These are phyloP conservation scores for Apoderus coryli DNA, from an alignment of 2,888 invertebrate species.

Conservation along the genomic window DNA sequence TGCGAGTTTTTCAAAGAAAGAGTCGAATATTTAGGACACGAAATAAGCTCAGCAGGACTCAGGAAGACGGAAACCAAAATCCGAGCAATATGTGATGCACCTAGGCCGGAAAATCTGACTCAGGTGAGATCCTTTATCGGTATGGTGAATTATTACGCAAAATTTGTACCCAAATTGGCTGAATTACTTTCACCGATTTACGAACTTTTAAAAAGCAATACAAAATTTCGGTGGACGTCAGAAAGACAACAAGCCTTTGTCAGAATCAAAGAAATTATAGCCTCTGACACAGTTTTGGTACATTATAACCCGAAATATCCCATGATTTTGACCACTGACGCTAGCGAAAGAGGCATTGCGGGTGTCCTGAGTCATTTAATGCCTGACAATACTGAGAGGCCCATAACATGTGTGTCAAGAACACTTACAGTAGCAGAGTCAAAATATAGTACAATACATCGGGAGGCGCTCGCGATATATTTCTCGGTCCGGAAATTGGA, in stretches of 20 bases:
- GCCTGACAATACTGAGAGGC: no score
- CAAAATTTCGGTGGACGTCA: constrained; percentile 10
- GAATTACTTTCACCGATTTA: constrained; percentile 11
- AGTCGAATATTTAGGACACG: constrained; percentile 22
- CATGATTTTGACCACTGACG: no score
- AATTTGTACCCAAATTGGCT: constrained; percentile 12
- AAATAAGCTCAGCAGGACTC: constrained; percentile 13
- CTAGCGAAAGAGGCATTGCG: no score
- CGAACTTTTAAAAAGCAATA: constrained; percentile 11
- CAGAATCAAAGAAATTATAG: no score
- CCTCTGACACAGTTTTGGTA: no score
- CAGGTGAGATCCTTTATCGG: constrained; percentile 13
- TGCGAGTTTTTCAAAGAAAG: constrained; percentile 26
- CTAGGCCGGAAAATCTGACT: constrained; percentile 9
- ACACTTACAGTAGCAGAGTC: no score
- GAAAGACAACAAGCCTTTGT: constrained; percentile 10
- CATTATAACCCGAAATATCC: no score
- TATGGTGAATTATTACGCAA: constrained; percentile 12
- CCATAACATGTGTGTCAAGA: no score
- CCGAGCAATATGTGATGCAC: constrained; percentile 13
- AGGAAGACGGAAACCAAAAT: constrained; percentile 11
- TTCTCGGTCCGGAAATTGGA: no score
- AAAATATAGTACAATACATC: no score
- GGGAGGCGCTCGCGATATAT: no score
- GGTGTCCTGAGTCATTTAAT: no score